A percentile compares a stretch with the other conserved stretches of the same genome.
These are phyloP conservation scores for Dinomys branickii DNA, from an alignment of 2,113 vertebrate species.

Conservation along the genomic window DNA sequence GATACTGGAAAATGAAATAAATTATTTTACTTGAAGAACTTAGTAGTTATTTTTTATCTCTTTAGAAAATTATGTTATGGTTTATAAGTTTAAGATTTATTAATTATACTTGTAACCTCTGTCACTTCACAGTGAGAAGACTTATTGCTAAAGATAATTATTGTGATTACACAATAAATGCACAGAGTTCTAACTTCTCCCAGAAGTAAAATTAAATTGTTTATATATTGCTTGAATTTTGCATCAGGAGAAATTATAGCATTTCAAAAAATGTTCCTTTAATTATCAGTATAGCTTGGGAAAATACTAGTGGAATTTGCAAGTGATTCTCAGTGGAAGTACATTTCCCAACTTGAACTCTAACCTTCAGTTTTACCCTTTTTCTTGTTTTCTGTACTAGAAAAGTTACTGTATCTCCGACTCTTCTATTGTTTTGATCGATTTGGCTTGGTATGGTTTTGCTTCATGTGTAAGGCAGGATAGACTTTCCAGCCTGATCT, in stretches of 20 bases:
- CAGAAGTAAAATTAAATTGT: background rate
- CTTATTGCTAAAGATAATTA: background rate
- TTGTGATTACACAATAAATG: background rate
- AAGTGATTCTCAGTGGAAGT: background rate
- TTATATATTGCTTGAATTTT: background rate
- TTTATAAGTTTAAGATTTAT: background rate
- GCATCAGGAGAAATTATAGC: background rate
- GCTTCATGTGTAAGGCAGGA: background rate
- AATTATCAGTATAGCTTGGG: background rate
- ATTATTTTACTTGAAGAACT: background rate
- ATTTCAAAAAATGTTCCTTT: background rate
- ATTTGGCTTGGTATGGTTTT: background rate
- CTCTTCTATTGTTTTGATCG: background rate
- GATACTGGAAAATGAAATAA: background rate
- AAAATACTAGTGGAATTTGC: background rate
- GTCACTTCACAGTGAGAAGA: background rate
- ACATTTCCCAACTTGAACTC: fast-evolving
- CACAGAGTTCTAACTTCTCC: background rate
- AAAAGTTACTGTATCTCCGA: background rate
- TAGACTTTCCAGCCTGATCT: too few relatives aligned
- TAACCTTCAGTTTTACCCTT: background rate
- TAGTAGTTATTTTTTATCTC: background rate
- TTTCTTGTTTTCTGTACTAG: background rate
- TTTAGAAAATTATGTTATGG: background rate
- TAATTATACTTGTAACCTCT: background rate